Percentiles rank a stretch among this genome's conserved stretches.
phyloP scores from a whole-genome alignment of 37 sponge, comb jelly and placozoan genomes.

The Axinella damicornis region DNA sequence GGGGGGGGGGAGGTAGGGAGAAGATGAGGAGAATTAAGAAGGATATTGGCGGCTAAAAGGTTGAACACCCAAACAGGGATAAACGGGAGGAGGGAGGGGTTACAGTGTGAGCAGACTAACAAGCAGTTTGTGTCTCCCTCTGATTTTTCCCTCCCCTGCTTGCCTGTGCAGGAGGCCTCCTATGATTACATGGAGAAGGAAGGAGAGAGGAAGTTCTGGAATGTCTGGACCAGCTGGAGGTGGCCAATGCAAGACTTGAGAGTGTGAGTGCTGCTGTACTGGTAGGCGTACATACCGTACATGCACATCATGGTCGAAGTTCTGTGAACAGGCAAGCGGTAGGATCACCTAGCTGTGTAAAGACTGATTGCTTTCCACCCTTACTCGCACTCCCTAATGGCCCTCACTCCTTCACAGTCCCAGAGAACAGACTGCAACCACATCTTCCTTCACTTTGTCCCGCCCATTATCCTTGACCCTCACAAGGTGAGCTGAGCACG shows the following conservation, averaged over 20 bases:
- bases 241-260: constrained; percentile 81
- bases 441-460: constrained; percentile 97
- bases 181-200: constrained; percentile 95
- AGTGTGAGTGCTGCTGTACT: constrained; percentile 57
- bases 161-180: constrained; percentile 82
- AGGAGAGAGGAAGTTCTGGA: constrained; percentile 97
- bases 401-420: constrained; percentile 32
- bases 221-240: constrained; percentile 92
- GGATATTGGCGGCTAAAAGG: too few species aligned
- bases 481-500: constrained; percentile 75
- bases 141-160: neutral
- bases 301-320: too few species aligned
- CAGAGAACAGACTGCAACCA: constrained; percentile 94
- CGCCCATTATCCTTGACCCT: constrained; percentile 93
- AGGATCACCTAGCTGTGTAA: too few species aligned
- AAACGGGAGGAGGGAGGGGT: too few species aligned
- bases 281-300: neutral
- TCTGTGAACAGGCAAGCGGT: too few species aligned
- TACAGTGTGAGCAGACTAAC: too few species aligned
- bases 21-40: too few species aligned
- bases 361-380: neutral
- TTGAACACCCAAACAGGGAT: too few species aligned
- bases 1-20: too few species aligned
- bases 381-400: neutral
- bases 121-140: neutral